Base-by-base conservation (phyloP, 2,888 invertebrate species). In the Tetranychus truncatus region DNA sequence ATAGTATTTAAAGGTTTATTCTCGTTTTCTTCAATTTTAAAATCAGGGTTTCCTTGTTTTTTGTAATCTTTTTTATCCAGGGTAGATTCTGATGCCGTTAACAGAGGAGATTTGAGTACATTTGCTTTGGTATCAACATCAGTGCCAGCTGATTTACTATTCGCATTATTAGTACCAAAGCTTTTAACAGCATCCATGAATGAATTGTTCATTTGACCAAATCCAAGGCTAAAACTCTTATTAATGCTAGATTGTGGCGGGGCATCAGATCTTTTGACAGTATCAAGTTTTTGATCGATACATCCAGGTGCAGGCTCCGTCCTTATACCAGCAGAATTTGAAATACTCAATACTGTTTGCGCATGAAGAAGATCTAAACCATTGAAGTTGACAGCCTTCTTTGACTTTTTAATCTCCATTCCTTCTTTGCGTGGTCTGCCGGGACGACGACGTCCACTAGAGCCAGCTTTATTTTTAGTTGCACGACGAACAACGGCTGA, bases 351-450 rank as follows among this genome's bases (percentile, higher is more conserved):
- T 79, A 94, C 85, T 66, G 94, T 94, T 83, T 92, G 90, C 80
- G 89, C 91, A 83, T 94, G 93, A 79, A 94, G 84, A 80, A 92
- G 85, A 84, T 94, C 93, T 80, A 94, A 85, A 21, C 92, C 92
- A 78, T 89, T 90, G 81, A 93, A 92, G 84, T 89, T 89, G 73
- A 89, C 84, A 8, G 87, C 84, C 80, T 88, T 88, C 21, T 69
- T 75, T 1, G n/a, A 15, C 72, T 76, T 74, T 15, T 67, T 72
- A 55, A 9, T 55, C 55, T 55, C 6, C 45, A 66, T 45, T 44
- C 74, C 24, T 15, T 69, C 45, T 75, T 80, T 80, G n/a, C 73
- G 69, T 6, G 80, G 79, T 75, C 80, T 74, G 45, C 80, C 80
- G 66, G 80, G 79, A 5, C 79, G 77, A 15, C 79, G 77, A 24